A percentile compares a stretch with the other conserved stretches of the same genome.
These are phyloP conservation scores for Pampus argenteus DNA, from an alignment of 2,797 vertebrate species.

Conservation along the genomic window DNA sequence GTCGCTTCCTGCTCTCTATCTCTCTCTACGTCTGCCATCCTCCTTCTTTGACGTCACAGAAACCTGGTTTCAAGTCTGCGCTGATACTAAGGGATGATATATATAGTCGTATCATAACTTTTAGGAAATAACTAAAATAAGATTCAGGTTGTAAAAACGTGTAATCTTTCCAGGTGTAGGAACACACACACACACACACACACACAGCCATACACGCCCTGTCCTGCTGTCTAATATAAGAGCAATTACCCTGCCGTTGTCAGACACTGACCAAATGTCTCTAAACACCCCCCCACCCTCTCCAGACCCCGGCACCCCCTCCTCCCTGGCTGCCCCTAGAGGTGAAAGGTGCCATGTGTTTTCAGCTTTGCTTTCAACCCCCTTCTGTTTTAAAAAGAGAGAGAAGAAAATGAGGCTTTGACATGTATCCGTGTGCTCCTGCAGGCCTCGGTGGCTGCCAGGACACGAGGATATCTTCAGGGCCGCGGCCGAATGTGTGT, in stretches of 20 bases:
- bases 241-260: conserved; percentile 47
- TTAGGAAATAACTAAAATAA: conserved; percentile 18
- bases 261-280: conserved; percentile 73
- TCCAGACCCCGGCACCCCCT: conserved; percentile 9
- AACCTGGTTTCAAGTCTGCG: conserved; percentile 39
- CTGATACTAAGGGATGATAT: conserved; percentile 21
- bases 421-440: conserved; percentile 57
- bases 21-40: conserved; percentile 2
- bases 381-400: conserved; percentile 51
- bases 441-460: conserved; percentile 24
- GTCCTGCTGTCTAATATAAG: conserved; percentile 41
- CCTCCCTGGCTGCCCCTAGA: conserved; percentile 52
- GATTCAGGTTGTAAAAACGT: conserved; percentile 31
- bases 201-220: background rate
- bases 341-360: conserved; percentile 82
- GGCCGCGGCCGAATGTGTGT: conserved; percentile 34
- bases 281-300: conserved; percentile 36
- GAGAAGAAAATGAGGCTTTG: conserved; percentile 66
- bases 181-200: conserved; percentile 18
- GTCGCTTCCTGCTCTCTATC: conserved; percentile 26
- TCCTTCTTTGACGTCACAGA: conserved; percentile 48
- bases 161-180: conserved; percentile 14
- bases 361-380: conserved; percentile 65
- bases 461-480: conserved; percentile 57
- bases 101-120: conserved; percentile 17